Conservation (phyloP, 2,888 invertebrate genomes). For the Aphidius colemani region DNA sequence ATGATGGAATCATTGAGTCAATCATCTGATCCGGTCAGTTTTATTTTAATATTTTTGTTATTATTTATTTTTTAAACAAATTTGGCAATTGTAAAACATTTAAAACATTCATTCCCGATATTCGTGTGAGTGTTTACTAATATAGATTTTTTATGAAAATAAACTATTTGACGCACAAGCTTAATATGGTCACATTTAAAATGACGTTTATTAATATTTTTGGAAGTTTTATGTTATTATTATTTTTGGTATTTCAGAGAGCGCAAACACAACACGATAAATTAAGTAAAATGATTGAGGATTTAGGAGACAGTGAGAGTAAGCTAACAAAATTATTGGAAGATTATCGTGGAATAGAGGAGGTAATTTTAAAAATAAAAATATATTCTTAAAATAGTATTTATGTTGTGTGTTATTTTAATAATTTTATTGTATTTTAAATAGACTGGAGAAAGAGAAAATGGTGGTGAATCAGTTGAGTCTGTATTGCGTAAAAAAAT, state of each 20-base stretch:
- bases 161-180: no score
- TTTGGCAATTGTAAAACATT: no score
- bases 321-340: slow-evolving; percentile 68
- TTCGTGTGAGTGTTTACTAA: slow-evolving; percentile 5
- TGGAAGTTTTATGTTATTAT: neutral
- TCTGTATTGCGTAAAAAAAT: slow-evolving; percentile 67
- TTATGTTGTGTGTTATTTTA: slow-evolving; percentile 7
- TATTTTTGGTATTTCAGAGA: slow-evolving; percentile 40
- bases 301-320: slow-evolving; percentile 72
- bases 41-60: neutral
- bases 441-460: slow-evolving; percentile 42
- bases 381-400: neutral
- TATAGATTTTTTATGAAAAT: slow-evolving; percentile 1
- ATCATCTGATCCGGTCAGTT: slow-evolving; percentile 71
- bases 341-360: slow-evolving; percentile 51
- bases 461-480: slow-evolving; percentile 61
- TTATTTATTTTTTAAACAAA: neutral
- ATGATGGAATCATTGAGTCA: slow-evolving; percentile 73
- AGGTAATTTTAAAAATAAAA: slow-evolving; percentile 44
- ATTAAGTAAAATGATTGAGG: slow-evolving; percentile 70
- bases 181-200: no score
- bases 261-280: slow-evolving; percentile 63
- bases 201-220: neutral
- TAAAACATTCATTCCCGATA: no score
- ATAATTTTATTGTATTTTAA: slow-evolving; percentile 8